phyloP scores from a whole-genome alignment of 2,888 invertebrate genomes.

The Byasa hedistus region DNA sequence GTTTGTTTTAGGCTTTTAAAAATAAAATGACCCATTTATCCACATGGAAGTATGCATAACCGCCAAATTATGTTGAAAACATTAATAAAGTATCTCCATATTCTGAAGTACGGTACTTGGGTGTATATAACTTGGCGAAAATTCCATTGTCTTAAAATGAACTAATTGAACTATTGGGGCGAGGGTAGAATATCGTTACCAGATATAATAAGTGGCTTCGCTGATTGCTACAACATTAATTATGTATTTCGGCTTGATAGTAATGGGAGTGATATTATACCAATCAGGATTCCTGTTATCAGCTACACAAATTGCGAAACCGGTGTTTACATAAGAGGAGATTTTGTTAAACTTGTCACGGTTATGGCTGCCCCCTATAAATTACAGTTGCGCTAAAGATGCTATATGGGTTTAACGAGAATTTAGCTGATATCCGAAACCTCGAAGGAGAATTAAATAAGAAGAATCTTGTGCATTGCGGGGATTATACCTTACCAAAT shows the following conservation, averaged over 20 bases:
- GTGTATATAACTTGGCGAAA: constrained; percentile 46
- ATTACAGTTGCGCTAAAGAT: constrained; percentile 47
- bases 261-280: constrained; percentile 47
- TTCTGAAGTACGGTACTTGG: constrained; percentile 51
- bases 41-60: constrained; percentile 31
- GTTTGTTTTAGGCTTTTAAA: neutral
- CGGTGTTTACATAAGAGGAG: constrained; percentile 45
- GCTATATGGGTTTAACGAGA: constrained; percentile 45
- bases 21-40: neutral
- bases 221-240: constrained; percentile 50
- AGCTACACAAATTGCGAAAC: constrained; percentile 47
- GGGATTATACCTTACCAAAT: constrained; percentile 37
- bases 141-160: constrained; percentile 37
- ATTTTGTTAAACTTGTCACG: constrained; percentile 46
- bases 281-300: constrained; percentile 49
- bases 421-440: constrained; percentile 39
- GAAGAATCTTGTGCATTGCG: constrained; percentile 38
- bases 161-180: constrained; percentile 51
- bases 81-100: constrained; percentile 46
- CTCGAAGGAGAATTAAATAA: constrained; percentile 38
- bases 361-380: constrained; percentile 52
- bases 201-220: constrained; percentile 42
- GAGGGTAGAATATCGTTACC: constrained; percentile 43
- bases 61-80: constrained; percentile 46
- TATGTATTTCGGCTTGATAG: constrained; percentile 47